Conservation (phyloP, 2,797 vertebrate genomes). For the Garrulus glandarius region DNA sequence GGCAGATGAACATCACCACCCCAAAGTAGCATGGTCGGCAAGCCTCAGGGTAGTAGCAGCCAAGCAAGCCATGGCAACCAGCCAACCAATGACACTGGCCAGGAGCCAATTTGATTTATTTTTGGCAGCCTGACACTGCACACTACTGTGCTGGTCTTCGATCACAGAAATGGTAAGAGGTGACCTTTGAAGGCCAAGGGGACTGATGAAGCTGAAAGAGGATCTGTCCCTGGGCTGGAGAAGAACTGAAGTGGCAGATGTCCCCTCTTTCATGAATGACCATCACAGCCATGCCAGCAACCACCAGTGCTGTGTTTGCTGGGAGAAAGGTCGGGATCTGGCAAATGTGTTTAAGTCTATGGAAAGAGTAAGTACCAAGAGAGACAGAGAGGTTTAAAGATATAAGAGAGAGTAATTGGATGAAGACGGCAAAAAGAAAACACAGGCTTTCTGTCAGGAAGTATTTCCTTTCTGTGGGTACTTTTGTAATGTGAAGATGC, state of each 20-base stretch:
- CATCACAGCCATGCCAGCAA: background rate
- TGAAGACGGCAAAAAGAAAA: background rate
- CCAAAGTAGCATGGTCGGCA: background rate
- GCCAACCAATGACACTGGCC: conserved; percentile 16
- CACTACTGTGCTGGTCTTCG: conserved; percentile 4
- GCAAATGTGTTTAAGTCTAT: background rate
- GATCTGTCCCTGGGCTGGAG: background rate
- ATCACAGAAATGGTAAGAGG: background rate
- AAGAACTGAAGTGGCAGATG: conserved; percentile 5
- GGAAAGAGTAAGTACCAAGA: background rate
- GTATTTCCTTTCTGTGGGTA: background rate
- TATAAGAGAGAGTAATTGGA: background rate
- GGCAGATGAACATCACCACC: conserved; percentile 5
- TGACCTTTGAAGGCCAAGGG: conserved; percentile 47
- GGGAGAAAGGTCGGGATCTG: background rate
- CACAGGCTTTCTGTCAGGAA: background rate
- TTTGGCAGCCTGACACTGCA: conserved; percentile 16
- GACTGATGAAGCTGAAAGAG: conserved; percentile 40
- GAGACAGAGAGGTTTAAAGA: background rate
- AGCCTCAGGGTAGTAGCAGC: background rate
- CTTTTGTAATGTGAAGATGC: background rate
- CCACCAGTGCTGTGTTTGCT: background rate
- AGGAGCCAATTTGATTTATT: conserved; percentile 44
- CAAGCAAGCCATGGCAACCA: conserved; percentile 21
- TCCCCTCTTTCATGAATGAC: background rate